Conservation (phyloP, 2,888 invertebrate species). For the Julus scandinavius region DNA sequence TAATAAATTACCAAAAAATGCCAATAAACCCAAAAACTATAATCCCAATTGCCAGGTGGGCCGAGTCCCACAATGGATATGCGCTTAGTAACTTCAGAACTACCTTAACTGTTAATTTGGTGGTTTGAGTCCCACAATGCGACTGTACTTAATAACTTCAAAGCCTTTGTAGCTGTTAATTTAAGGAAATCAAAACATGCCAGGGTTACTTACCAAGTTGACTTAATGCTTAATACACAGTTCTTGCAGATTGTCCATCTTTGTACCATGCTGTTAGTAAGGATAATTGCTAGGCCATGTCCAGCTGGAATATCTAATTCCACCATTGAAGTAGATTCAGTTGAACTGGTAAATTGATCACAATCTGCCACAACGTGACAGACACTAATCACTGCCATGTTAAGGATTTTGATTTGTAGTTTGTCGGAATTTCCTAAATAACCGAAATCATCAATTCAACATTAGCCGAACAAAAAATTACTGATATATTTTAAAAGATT, state of each 20-base stretch:
- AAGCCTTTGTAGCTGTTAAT: too few relatives aligned
- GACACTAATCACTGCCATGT: background rate
- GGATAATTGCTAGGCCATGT: background rate
- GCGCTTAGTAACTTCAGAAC: too few relatives aligned
- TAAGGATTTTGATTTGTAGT: background rate
- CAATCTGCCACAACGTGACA: background rate
- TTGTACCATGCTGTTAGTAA: background rate
- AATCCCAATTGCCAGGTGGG: too few relatives aligned
- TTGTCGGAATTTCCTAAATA: background rate
- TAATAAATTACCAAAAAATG: too few relatives aligned
- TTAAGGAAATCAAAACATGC: too few relatives aligned
- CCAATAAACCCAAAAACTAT: too few relatives aligned
- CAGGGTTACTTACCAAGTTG: background rate
- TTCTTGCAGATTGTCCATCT: background rate
- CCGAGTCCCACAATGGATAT: too few relatives aligned
- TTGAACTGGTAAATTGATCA: background rate
- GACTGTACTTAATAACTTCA: too few relatives aligned
- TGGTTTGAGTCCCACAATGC: too few relatives aligned
- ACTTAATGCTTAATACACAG: background rate
- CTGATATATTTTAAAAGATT: background rate
- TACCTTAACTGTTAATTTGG: too few relatives aligned
- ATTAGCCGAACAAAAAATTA: background rate
- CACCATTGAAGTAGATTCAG: background rate
- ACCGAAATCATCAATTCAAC: background rate
- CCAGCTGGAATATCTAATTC: background rate